Evolutionary conservation across 2,797 vertebrate genomes (phyloP).

Genomic region (Ispidina picta): DNA sequence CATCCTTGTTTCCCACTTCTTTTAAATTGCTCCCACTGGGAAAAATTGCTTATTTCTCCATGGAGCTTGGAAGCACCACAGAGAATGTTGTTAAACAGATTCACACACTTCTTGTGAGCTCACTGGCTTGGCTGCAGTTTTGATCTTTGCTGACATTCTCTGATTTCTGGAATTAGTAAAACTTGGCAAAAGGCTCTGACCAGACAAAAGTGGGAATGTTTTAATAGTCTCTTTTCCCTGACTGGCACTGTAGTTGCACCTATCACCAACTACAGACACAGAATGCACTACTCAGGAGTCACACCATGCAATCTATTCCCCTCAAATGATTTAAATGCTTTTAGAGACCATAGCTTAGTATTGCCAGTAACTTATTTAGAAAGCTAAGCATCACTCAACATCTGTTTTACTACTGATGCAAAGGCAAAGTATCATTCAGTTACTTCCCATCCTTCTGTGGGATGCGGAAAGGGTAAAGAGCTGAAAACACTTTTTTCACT

Average conservation of each 20-base stretch:
- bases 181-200: not conserved
- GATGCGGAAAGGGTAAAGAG: not conserved
- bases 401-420: not conserved
- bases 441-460: not conserved
- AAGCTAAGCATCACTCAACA: not conserved
- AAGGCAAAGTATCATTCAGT: not conserved
- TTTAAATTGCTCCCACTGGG: slow-evolving; percentile 25
- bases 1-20: not conserved
- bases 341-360: not conserved
- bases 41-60: not conserved
- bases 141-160: not conserved
- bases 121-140: not conserved
- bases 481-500: not conserved
- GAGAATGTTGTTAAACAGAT: not conserved
- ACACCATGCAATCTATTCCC: not conserved
- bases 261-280: not conserved
- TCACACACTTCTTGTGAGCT: not conserved
- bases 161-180: not conserved
- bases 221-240: not conserved
- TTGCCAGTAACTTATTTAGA: not conserved
- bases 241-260: not conserved
- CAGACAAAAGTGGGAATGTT: not conserved
- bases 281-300: not conserved
- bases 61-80: not conserved
- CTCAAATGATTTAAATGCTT: not conserved